Conservation (phyloP, 2,797 vertebrate species). For the Pangasius macronema region DNA sequence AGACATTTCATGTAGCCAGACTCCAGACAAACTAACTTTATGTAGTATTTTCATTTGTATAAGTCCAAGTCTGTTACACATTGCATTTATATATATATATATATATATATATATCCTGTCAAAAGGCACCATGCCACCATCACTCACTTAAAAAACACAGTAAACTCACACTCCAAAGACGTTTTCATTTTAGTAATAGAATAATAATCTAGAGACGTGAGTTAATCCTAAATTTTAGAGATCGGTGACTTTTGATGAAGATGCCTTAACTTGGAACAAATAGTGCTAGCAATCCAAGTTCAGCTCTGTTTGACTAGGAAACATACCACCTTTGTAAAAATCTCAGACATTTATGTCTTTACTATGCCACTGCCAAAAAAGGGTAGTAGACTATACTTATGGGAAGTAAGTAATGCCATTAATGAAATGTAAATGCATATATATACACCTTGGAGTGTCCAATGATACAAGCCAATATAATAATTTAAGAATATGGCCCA, state of each 20-base stretch:
- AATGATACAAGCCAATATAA: neutral
- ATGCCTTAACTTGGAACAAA: neutral
- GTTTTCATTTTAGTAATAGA: neutral
- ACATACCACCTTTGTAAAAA: neutral
- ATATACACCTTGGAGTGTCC: neutral
- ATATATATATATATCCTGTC: neutral
- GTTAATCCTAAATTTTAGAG: neutral
- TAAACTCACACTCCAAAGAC: neutral
- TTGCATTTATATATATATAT: neutral
- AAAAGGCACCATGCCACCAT: neutral
- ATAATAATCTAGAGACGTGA: too few relatives aligned
- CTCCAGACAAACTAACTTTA: neutral
- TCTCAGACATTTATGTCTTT: neutral
- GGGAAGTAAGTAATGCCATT: neutral
- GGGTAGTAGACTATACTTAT: neutral
- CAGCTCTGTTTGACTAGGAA: too few relatives aligned
- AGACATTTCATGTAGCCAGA: neutral
- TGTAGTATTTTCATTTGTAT: neutral
- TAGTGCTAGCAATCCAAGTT: too few relatives aligned
- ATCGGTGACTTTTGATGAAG: neutral
- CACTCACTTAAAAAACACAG: neutral
- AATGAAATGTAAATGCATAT: neutral
- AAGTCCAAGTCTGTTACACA: neutral
- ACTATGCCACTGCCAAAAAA: neutral
- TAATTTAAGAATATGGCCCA: neutral